Evolutionary conservation across 2,888 invertebrate species (phyloP), one percentile per base, ranked within the genome.

Genomic region (Scaptomyza cyrtandrae): DNA sequence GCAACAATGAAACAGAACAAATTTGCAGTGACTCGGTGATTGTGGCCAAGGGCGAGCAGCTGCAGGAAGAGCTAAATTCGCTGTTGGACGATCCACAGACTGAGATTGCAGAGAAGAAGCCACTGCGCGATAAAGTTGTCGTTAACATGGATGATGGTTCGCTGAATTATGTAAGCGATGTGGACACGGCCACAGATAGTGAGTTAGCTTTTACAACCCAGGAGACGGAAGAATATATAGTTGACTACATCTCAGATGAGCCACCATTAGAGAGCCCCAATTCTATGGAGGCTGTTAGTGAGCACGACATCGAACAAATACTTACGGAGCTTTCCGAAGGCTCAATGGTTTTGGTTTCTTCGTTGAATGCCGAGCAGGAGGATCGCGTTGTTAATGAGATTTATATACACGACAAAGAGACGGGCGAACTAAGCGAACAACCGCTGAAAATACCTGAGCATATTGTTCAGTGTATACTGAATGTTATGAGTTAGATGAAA

Each of bases 371-470:
- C 0, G 83, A 86, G 11, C 78, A 90, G 60, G 76, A 88, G 6
- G 87, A 91, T 77, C 86, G 84, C 53, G 83, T 88, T 33, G 66
- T 91, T 24, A 90, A 92, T 77, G 92, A 92, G 77, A 91, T 92
- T 60, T 92, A 91, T 65, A 89, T 90, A 71, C 78, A 91, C 58
- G 88, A 90, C 60, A 90, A 89, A 59, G 74, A 84, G 52, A 91
- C 91, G 7, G 90, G 90, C 0, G 86, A 90, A 16, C 57, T 92
- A 14, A 89, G 89, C 58, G 91, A 92, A n/a, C 82, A 89, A 43
- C 92, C 92, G 7, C 65, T 92, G 45, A 88, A 90, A 65, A 89
- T 92, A 75, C 91, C 92, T 35, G 89, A 91, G 50, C 89, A 90
- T 64, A 89, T 92, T 73, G 89, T 92, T 58, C 90, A 91, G 63